Base-by-base conservation (phyloP, 2,888 invertebrate genomes). In the Syritta pipiens region DNA sequence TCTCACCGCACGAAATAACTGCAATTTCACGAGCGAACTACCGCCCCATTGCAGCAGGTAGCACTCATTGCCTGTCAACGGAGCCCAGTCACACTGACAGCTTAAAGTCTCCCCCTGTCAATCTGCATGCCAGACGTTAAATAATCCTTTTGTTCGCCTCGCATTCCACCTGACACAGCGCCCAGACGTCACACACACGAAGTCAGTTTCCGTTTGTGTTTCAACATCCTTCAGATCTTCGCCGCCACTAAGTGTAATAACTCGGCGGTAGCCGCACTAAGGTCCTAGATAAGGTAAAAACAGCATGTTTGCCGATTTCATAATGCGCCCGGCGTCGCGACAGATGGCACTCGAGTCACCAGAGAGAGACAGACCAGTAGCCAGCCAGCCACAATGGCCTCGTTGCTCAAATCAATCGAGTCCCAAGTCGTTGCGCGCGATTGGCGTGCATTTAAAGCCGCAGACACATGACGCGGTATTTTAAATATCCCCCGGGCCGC, bases 281-380 rank as follows among this genome's bases (percentile, higher is more conserved):
- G 49, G 49, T 71, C 65, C 77, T 72, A 48, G 65, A 60, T 71
- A 77, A 77, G 77, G 77, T 48, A 77, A 77, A 48, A 72, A 72
- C 77, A 71, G 48, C 77, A 77, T 77, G 77, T 77, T 77, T 71
- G 71, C 17, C 59, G 65, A 77, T 72, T 77, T 77, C 71, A 77
- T 72, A 71, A 72, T 67, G 60, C 71, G 30, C 65, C 37, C 63
- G 24, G 35, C 12, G 19, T 28, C 19, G 17, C 22, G 35, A 12
- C 37, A 12, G 9, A 37, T 14, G 14, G 37, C 12, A 14, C 37
- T 37, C 42, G 28, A 22, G 6, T 49, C 12, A 74, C 30, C 48
- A 57, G 68, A 55, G 60, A 53, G 51, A 63, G 51, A 10, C 62
- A 55, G 55, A 44, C 24, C 62, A 44, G 68, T 35, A 63, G 63